phyloP scores from a whole-genome alignment of 2,113 vertebrate species.

The Struthio camelus region DNA sequence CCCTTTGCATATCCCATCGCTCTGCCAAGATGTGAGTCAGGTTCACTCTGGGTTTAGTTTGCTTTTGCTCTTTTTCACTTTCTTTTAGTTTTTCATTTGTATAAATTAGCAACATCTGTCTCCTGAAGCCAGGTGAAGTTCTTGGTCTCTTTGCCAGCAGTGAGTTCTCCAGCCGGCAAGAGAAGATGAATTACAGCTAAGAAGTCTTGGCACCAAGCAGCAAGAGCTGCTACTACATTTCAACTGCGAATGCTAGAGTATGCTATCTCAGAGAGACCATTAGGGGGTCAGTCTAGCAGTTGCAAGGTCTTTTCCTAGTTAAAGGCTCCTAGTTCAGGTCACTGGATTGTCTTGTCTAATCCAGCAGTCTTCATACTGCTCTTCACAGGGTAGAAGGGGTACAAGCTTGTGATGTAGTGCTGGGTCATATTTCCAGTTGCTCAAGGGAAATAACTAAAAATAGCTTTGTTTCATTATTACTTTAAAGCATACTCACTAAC shows the following conservation, averaged over 20 bases:
- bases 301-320: not conserved
- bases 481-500: not conserved
- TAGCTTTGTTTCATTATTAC: slow-evolving; percentile 9
- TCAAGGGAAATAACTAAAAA: slow-evolving; percentile 19
- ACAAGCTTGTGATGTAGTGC: not conserved
- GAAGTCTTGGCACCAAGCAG: not conserved
- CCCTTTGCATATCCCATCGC: not conserved
- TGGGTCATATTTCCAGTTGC: not conserved
- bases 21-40: not conserved
- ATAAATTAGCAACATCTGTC: not conserved
- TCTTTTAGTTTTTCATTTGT: not conserved
- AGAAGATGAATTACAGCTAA: not conserved
- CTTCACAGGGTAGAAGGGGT: not conserved
- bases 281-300: not conserved
- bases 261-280: not conserved
- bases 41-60: not conserved
- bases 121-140: not conserved
- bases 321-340: not conserved
- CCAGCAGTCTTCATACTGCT: not conserved
- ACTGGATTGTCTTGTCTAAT: not conserved
- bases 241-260: not conserved
- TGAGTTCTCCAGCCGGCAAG: not conserved
- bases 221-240: not conserved
- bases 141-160: not conserved
- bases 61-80: not conserved